Evolutionary conservation across 2,113 vertebrate genomes (phyloP).

Genomic region (Misgurnus anguillicaudatus): DNA sequence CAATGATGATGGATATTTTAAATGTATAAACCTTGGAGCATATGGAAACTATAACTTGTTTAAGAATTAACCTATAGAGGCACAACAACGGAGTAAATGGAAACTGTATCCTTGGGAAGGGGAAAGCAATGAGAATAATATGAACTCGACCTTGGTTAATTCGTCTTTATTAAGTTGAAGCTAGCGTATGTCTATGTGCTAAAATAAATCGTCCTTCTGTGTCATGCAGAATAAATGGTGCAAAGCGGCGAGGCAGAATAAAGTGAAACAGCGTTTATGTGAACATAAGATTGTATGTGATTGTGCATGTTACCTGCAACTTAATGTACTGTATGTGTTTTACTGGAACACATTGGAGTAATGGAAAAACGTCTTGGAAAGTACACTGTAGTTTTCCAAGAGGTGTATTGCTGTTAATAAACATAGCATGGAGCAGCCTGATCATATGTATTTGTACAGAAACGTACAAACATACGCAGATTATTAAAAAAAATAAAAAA

Average conservation of each 20-base stretch:
- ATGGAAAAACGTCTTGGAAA: no score
- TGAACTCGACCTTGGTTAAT: conserved; percentile 31
- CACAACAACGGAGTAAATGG: neutral
- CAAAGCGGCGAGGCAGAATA: neutral
- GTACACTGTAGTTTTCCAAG: no score
- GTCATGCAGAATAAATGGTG: conserved; percentile 17
- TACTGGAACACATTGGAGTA: neutral
- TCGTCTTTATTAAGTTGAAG: conserved; percentile 37
- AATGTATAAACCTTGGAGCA: conserved; percentile 3
- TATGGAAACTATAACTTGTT: conserved; percentile 1
- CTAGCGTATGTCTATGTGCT: neutral
- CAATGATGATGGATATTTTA: conserved; percentile 38
- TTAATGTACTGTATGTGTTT: neutral
- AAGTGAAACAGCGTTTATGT: conserved; percentile 37
- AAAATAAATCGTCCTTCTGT: neutral
- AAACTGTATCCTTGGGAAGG: conserved; percentile 21
- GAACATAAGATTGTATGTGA: conserved; percentile 35
- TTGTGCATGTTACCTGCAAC: neutral
- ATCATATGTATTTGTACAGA: no score
- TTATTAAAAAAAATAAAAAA: no score
- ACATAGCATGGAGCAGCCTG: no score
- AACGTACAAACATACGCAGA: no score
- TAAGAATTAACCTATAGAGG: neutral
- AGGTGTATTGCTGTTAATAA: no score
- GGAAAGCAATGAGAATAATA: conserved; percentile 31